A percentile compares a stretch with the other conserved stretches of the same genome.
Evolutionary conservation across 1,140 invertebrate genomes (phyloP).

Genomic region (Pollicipes pollicipes): DNA sequence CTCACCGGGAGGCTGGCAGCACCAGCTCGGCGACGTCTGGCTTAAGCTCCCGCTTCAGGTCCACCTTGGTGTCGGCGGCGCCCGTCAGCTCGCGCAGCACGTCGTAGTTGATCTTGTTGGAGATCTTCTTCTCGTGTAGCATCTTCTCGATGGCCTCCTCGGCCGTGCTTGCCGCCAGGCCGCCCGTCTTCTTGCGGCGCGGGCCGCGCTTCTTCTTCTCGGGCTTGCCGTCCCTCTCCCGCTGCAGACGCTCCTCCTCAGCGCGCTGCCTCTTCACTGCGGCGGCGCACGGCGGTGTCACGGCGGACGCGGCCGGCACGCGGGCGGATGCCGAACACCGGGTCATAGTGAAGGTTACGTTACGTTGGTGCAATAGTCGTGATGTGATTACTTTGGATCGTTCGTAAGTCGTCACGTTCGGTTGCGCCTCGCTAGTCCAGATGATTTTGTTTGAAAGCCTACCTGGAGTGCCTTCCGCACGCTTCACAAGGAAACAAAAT

Average conservation of each 20-base stretch:
- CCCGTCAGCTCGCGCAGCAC: constrained; percentile 64
- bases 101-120: constrained; percentile 93
- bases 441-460: too few species aligned
- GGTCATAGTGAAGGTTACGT: too few species aligned
- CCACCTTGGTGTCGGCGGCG: constrained; percentile 19
- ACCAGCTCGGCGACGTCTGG: not conserved
- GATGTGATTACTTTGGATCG: too few species aligned
- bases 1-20: not conserved
- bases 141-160: constrained; percentile 87
- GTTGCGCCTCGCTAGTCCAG: too few species aligned
- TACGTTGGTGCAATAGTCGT: too few species aligned
- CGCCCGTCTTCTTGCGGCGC: constrained; percentile 32
- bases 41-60: constrained; percentile 17
- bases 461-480: too few species aligned
- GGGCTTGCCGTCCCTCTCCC: constrained; percentile 31
- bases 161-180: constrained; percentile 50
- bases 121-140: constrained; percentile 84
- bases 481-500: too few species aligned
- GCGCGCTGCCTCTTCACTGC: constrained; percentile 49
- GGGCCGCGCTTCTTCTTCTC: constrained; percentile 39
- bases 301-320: too few species aligned
- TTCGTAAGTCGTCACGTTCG: too few species aligned
- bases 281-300: too few species aligned
- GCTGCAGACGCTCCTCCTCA: constrained; percentile 39
- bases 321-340: too few species aligned